phyloP scores from a whole-genome alignment of 1,140 invertebrate genomes.

The Agraylea sexmaculata region DNA sequence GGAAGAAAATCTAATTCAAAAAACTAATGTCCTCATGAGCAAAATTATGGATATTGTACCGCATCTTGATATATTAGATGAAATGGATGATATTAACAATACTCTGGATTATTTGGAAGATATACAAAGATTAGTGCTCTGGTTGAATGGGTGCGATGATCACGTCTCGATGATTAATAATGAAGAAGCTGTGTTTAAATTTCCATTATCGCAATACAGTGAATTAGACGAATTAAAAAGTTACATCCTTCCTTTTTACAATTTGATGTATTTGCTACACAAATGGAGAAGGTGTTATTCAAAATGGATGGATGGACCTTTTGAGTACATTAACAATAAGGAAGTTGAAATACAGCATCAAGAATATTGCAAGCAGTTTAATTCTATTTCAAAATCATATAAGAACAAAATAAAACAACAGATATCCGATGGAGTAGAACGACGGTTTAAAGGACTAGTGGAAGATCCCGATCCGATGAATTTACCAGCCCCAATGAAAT shows the following conservation, averaged over 20 bases:
- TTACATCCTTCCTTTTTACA: slow-evolving; percentile 55
- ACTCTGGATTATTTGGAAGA: slow-evolving; percentile 54
- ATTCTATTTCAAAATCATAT: slow-evolving; percentile 69
- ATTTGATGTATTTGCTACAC: slow-evolving; percentile 44
- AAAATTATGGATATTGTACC: slow-evolving; percentile 60
- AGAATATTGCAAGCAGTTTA: slow-evolving; percentile 59
- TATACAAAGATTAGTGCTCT: slow-evolving; percentile 59
- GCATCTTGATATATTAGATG: slow-evolving; percentile 50
- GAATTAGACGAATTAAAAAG: slow-evolving; percentile 62
- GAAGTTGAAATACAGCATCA: slow-evolving; percentile 61
- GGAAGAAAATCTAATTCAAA: slow-evolving; percentile 60
- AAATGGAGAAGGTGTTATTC: slow-evolving; percentile 72
- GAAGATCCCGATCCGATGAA: slow-evolving; percentile 66
- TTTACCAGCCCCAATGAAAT: slow-evolving; percentile 64
- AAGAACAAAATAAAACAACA: slow-evolving; percentile 68
- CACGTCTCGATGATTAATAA: slow-evolving; percentile 76
- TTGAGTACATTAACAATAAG: slow-evolving; percentile 65
- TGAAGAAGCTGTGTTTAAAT: slow-evolving; percentile 78
- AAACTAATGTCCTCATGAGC: slow-evolving; percentile 53
- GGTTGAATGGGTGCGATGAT: slow-evolving; percentile 59
- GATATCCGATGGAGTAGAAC: slow-evolving; percentile 49
- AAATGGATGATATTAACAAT: slow-evolving; percentile 55
- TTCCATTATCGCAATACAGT: slow-evolving; percentile 58
- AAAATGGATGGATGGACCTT: slow-evolving; percentile 84
- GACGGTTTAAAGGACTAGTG: slow-evolving; percentile 53